Base-by-base conservation (phyloP, 2,113 vertebrate genomes). In the Limnothrissa miodon region DNA sequence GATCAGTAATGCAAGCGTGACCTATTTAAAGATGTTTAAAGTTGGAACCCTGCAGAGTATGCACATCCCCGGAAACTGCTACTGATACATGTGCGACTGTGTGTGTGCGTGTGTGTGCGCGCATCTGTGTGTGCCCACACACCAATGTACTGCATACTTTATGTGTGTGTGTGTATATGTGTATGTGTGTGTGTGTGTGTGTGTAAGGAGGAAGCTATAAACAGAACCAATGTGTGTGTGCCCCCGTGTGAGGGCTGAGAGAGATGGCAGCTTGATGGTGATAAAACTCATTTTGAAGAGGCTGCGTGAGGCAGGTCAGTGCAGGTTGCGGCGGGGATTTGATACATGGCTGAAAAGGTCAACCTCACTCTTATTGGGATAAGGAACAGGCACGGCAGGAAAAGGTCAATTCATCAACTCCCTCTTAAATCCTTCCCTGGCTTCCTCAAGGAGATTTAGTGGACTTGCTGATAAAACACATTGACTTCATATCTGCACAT, bases 351-450 rank as follows among this genome's bases (percentile, higher is more conserved):
- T 90, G 89, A 87, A 93, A 94, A 94, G 94, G 93, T 94, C 91
- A 93, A 87, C 45, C 15, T 48, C 85, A 87, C 91, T 92, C 91
- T 93, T 90, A 91, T 81, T 91, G 90, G 91, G 92, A 93, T 93
- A 92, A 92, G 90, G 89, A 90, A 91, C 86, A 87, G 90, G 91
- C 87, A 88, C 74, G 90, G 91, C 90, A 84, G 82, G 86, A 90
- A 93, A 94, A 95, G 94, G 93, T 93, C 94, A 93, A 88, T 93
- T 93, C 89, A 92, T 93, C 91, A 93, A 83, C 86, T 90, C 82
- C 87, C 89, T 90, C 89, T 91, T 90, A 87, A 92, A 93, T 90
- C 92, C 90, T 88, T 80, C 51, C 83, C 85, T 84, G 85, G 56
- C 81, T 82, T 92, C 83, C 83, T 85, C n/a, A 53, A 83, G 79